phyloP scores from a whole-genome alignment of 2,113 vertebrate species.

The Alethe diademata region DNA sequence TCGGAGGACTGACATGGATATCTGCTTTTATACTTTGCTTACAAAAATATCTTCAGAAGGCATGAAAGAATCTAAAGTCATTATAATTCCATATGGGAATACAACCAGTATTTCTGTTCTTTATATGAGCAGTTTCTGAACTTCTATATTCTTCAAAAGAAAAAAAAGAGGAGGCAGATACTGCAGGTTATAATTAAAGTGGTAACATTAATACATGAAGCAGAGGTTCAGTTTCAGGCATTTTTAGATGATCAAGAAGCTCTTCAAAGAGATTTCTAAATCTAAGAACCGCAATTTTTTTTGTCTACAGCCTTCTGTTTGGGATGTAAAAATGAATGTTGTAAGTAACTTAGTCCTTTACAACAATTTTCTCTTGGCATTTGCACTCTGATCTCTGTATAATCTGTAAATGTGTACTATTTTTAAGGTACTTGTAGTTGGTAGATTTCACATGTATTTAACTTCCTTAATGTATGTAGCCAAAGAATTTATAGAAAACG shows the following conservation, averaged over 20 bases:
- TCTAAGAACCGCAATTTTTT: background rate
- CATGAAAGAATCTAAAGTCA: background rate
- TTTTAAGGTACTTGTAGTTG: conserved; percentile 40
- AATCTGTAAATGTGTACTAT: conserved; percentile 58
- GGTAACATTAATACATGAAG: conserved; percentile 6
- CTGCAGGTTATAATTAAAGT: conserved; percentile 19
- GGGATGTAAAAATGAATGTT: conserved; percentile 18
- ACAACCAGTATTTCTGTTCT: conserved; percentile 47
- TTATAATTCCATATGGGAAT: conserved; percentile 58
- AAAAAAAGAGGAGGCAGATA: background rate
- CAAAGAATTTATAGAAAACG: conserved; percentile 64
- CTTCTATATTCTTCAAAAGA: conserved; percentile 52
- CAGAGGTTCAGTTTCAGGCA: background rate
- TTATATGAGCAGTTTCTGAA: conserved; percentile 55
- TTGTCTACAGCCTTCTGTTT: conserved; percentile 25
- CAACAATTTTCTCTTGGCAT: background rate
- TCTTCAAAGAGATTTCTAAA: background rate
- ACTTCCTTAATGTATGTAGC: conserved; percentile 44
- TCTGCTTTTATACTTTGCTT: conserved; percentile 44
- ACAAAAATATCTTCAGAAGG: conserved; percentile 31
- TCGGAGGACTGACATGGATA: conserved; percentile 36
- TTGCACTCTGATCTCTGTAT: conserved; percentile 47
- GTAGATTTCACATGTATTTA: conserved; percentile 39
- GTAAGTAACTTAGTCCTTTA: conserved; percentile 30
- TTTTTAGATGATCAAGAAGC: background rate